These are phyloP conservation scores for Tiliacea citrago DNA, from an alignment of 2,888 invertebrate species.

Conservation along the genomic window DNA sequence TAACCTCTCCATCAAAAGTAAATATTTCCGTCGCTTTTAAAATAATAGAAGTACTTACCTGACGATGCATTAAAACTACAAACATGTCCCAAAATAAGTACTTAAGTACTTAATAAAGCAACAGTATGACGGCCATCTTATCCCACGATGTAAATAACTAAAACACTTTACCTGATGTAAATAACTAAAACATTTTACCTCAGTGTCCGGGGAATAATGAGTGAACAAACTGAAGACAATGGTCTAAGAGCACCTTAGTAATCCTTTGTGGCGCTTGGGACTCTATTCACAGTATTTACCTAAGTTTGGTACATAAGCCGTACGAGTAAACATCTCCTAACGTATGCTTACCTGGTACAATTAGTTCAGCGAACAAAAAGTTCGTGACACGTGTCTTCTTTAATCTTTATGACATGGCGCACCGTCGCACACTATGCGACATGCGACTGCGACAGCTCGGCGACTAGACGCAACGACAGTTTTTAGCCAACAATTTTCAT, in stretches of 20 bases:
- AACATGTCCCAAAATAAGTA: neutral
- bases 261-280: conserved; percentile 40
- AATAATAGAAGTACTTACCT: neutral
- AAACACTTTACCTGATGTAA: conserved; percentile 4
- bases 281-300: conserved; percentile 27
- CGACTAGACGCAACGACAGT: neutral
- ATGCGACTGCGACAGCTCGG: neutral
- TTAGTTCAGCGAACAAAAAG: neutral
- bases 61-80: neutral
- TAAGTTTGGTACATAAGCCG: conserved; percentile 13
- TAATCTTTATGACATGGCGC: neutral
- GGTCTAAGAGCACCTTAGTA: conserved; percentile 21
- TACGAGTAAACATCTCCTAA: conserved; percentile 10
- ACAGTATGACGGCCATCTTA: neutral
- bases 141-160: conserved; percentile 10
- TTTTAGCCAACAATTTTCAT: neutral
- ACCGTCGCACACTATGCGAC: neutral
- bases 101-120: neutral
- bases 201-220: conserved; percentile 35
- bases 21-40: neutral
- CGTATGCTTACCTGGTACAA: conserved; percentile 7
- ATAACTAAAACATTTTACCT: conserved; percentile 17
- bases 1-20: neutral
- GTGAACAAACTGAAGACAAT: conserved; percentile 39
- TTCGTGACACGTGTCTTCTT: neutral